Evolutionary conservation across 2,888 invertebrate species (phyloP).

Genomic region (Zeuzera pyrina): DNA sequence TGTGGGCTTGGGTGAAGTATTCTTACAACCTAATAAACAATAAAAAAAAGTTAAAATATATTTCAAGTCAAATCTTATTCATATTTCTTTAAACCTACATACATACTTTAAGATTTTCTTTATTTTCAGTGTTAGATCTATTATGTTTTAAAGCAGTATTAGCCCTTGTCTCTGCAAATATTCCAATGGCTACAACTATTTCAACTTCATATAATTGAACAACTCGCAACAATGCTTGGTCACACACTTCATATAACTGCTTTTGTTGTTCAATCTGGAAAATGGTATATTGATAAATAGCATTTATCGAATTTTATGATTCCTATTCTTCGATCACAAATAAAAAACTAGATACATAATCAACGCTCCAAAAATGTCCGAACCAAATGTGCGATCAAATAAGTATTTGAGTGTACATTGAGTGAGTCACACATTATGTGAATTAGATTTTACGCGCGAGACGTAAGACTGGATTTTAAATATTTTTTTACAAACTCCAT

Average conservation of each 20-base stretch:
- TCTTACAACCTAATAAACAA: background rate
- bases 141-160: constrained; percentile 25
- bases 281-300: too few relatives aligned
- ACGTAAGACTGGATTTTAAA: too few relatives aligned
- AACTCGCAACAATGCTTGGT: background rate
- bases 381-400: too few relatives aligned
- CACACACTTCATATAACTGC: background rate
- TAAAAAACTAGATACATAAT: too few relatives aligned
- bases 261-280: background rate
- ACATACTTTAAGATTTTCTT: background rate
- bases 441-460: too few relatives aligned
- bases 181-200: constrained; percentile 80
- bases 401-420: too few relatives aligned
- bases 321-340: too few relatives aligned
- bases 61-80: background rate
- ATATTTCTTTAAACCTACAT: background rate
- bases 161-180: constrained; percentile 75
- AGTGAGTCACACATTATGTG: too few relatives aligned
- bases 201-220: constrained; percentile 69
- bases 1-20: constrained; percentile 3
- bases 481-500: too few relatives aligned
- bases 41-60: background rate
- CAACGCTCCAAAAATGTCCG: too few relatives aligned
- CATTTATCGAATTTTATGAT: too few relatives aligned
- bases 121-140: too few relatives aligned